phyloP scores from a whole-genome alignment of 2,113 vertebrate genomes.

The Oceanites oceanicus region DNA sequence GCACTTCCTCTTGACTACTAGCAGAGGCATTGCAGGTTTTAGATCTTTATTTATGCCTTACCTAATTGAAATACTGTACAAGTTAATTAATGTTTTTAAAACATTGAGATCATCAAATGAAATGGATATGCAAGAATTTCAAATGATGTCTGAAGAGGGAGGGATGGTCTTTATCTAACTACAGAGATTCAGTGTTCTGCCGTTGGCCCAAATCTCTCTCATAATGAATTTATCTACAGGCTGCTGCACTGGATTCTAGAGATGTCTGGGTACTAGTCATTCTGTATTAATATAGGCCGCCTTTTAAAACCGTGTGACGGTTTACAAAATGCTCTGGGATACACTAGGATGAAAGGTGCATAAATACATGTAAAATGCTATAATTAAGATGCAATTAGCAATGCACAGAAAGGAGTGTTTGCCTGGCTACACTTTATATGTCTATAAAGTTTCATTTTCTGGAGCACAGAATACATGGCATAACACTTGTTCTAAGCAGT shows the following conservation, averaged over 20 bases:
- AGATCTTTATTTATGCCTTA: slow-evolving; percentile 39
- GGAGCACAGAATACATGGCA: neutral
- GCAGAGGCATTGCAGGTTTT: slow-evolving; percentile 27
- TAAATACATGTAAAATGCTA: slow-evolving; percentile 35
- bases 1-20: slow-evolving; percentile 23
- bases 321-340: slow-evolving; percentile 54
- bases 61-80: slow-evolving; percentile 1
- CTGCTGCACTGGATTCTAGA: slow-evolving; percentile 4
- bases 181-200: neutral
- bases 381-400: slow-evolving; percentile 39
- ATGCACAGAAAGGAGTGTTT: slow-evolving; percentile 26
- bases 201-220: neutral
- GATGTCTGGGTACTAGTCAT: neutral
- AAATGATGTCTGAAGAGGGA: slow-evolving; percentile 41
- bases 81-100: slow-evolving; percentile 38
- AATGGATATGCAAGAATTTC: slow-evolving; percentile 45
- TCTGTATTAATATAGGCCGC: neutral
- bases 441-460: slow-evolving; percentile 25
- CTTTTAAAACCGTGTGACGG: slow-evolving; percentile 13
- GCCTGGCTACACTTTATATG: neutral
- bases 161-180: neutral
- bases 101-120: slow-evolving; percentile 43
- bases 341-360: slow-evolving; percentile 43
- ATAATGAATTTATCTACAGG: neutral
- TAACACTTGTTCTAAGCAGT: neutral